A percentile compares a stretch with the other conserved stretches of the same genome.
phyloP scores from a whole-genome alignment of 1,140 invertebrate species.

The Dysdera silvatica region DNA sequence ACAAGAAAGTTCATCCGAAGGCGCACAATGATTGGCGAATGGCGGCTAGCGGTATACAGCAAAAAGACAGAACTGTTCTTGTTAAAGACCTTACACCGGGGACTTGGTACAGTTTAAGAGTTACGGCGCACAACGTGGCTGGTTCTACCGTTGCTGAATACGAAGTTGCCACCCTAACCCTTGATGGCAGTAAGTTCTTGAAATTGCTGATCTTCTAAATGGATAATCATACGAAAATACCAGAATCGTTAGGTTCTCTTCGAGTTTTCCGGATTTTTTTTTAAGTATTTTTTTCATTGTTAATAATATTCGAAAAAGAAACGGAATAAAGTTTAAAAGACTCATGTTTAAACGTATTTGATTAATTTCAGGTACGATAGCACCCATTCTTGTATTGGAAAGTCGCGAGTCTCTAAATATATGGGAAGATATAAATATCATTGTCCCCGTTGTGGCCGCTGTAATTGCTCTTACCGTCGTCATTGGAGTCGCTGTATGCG shows the following conservation, averaged over 20 bases:
- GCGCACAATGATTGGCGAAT: conserved; percentile 24
- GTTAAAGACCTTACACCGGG: conserved; percentile 65
- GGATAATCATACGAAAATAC: no score
- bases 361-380: conserved; percentile 12
- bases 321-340: no score
- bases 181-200: conserved; percentile 47
- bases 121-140: conserved; percentile 84
- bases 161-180: conserved; percentile 58
- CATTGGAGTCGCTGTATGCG: conserved; percentile 27
- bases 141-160: conserved; percentile 76
- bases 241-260: no score
- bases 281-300: no score
- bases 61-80: conserved; percentile 18
- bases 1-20: conserved; percentile 39
- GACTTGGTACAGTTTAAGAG: conserved; percentile 72
- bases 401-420: conserved; percentile 20
- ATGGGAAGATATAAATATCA: conserved; percentile 29
- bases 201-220: no score
- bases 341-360: no score
- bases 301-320: no score
- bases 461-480: conserved; percentile 24
- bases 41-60: conserved; percentile 21
- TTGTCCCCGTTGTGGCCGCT: conserved; percentile 25
- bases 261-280: no score
- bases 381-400: conserved; percentile 20